A percentile compares a stretch with the other conserved stretches of the same genome.
Conservation (phyloP, 2,797 vertebrate genomes). For the Carduelis carduelis region DNA sequence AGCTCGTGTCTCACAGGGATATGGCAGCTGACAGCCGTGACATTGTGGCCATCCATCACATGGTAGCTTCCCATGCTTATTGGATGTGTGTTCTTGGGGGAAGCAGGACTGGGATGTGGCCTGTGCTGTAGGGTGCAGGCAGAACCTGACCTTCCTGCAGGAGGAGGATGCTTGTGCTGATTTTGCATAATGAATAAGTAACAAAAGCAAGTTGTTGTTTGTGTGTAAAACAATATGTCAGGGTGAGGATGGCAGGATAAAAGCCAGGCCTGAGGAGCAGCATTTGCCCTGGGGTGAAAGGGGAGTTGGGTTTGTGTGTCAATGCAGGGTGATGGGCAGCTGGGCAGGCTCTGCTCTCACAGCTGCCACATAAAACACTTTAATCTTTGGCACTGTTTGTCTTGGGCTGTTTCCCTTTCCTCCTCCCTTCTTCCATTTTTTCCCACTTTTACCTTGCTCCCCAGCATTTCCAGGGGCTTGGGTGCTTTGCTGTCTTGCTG, state of each 20-base stretch:
- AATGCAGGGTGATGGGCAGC: not conserved
- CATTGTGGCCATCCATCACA: not conserved
- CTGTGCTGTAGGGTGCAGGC: not conserved
- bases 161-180: not conserved
- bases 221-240: not conserved
- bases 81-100: not conserved
- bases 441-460: not conserved
- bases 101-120: not conserved
- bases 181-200: not conserved
- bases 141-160: not conserved
- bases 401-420: not conserved
- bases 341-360: not conserved
- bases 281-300: not conserved
- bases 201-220: not conserved
- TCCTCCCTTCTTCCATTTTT: not conserved
- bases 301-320: not conserved
- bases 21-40: not conserved
- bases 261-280: not conserved
- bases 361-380: not conserved
- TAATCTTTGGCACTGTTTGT: not conserved
- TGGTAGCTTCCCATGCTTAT: rapidly evolving
- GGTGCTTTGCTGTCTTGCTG: not conserved
- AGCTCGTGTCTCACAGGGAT: not conserved
- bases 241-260: not conserved
- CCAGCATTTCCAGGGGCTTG: not conserved